Evolutionary conservation across 2,888 invertebrate genomes (phyloP).

Genomic region (Spisula solida): DNA sequence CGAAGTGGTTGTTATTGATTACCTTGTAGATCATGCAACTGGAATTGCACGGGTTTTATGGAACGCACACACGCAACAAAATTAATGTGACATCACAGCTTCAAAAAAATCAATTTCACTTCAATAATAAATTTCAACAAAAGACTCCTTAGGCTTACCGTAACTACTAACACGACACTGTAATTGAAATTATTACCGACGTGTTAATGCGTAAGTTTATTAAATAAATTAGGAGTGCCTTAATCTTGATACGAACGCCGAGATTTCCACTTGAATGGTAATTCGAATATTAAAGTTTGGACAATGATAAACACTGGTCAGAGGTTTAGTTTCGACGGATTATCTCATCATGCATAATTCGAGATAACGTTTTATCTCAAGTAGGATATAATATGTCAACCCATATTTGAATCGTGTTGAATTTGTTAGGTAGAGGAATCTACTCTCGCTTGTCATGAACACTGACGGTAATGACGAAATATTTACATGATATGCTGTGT

Average conservation of each 20-base stretch:
- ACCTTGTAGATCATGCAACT: too few species aligned
- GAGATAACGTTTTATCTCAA: neutral
- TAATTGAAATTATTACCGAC: neutral
- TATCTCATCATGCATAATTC: neutral
- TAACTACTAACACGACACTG: neutral
- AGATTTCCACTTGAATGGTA: neutral
- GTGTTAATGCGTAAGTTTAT: neutral
- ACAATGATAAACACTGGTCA: conserved; percentile 4
- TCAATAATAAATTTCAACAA: neutral
- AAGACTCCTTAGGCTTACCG: neutral
- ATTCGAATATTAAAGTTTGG: conserved; percentile 17
- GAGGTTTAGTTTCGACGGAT: neutral
- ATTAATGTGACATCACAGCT: too few species aligned
- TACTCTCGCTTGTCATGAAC: neutral
- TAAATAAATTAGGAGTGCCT: neutral
- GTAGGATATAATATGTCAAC: neutral
- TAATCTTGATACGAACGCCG: neutral
- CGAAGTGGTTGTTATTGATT: too few species aligned
- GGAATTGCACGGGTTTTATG: too few species aligned
- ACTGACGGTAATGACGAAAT: neutral
- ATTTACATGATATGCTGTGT: too few species aligned
- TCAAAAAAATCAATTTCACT: neutral
- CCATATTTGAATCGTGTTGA: conserved; percentile 1
- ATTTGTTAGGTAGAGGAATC: neutral
- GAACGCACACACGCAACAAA: too few species aligned